Conservation (phyloP, 2,113 vertebrate genomes). For the Thinocorus orbignyianus region DNA sequence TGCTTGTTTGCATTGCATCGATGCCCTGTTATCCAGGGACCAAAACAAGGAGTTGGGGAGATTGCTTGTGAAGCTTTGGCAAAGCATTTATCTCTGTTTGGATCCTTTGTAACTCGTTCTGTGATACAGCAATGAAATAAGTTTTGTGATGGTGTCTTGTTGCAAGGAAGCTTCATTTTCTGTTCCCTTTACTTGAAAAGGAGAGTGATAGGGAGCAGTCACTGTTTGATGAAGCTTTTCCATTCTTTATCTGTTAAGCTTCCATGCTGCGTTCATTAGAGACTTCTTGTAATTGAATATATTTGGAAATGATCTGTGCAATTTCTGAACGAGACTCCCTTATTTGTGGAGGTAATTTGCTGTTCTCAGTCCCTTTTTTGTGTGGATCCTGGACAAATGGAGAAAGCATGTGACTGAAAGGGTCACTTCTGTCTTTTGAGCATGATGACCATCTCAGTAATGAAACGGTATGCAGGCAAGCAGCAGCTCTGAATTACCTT, state of each 20-base stretch:
- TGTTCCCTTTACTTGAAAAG: not conserved
- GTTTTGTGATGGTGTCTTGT: not conserved
- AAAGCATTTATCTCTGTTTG: not conserved
- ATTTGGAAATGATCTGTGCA: conserved; percentile 7
- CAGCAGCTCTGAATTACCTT: conserved; percentile 30
- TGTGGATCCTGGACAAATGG: conserved; percentile 11
- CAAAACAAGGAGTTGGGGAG: not conserved
- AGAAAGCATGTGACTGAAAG: not conserved
- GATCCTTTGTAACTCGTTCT: not conserved
- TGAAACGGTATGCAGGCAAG: conserved; percentile 34
- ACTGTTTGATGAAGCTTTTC: conserved; percentile 26
- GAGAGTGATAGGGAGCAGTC: not conserved
- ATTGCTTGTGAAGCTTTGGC: not conserved
- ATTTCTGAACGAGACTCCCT: not conserved
- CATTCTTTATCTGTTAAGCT: conserved; percentile 14
- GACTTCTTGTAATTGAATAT: conserved; percentile 16
- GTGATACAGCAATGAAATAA: not conserved
- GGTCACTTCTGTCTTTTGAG: not conserved
- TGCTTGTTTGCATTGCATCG: not conserved
- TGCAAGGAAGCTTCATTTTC: conserved; percentile 16
- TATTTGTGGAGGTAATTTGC: conserved; percentile 48
- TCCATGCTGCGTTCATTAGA: conserved; percentile 36
- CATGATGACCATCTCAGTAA: not conserved
- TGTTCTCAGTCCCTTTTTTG: conserved; percentile 2
- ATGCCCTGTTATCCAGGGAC: not conserved